A percentile compares a stretch with the other conserved stretches of the same genome.
phyloP scores from a whole-genome alignment of 1,140 invertebrate species.

The Drosophila lacteicornis region DNA sequence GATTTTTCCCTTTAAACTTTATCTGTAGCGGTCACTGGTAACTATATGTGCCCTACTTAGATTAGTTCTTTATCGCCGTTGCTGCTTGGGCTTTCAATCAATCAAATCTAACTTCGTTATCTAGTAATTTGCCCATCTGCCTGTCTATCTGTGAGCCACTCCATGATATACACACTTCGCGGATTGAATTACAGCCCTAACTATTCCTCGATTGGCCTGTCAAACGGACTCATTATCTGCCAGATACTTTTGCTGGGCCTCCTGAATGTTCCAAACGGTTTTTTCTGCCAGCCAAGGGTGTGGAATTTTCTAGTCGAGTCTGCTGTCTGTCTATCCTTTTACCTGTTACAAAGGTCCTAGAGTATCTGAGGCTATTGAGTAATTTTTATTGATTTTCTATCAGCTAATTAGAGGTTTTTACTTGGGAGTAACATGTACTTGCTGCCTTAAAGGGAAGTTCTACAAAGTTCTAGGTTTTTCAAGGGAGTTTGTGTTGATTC shows the following conservation, averaged over 20 bases:
- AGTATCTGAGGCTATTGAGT: background rate
- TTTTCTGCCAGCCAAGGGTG: no score
- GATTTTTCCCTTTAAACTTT: background rate
- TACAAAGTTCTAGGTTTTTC: background rate
- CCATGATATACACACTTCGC: background rate
- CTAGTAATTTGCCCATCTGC: constrained; percentile 4
- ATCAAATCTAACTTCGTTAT: constrained; percentile 4
- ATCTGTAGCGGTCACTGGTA: background rate
- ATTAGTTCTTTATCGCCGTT: background rate
- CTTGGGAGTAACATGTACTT: background rate
- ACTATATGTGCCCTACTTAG: background rate
- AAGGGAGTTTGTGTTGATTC: background rate
- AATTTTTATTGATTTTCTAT: background rate
- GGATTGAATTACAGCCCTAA: background rate
- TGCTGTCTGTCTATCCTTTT: background rate
- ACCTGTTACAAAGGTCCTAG: background rate
- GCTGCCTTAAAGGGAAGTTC: background rate
- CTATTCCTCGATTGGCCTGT: background rate
- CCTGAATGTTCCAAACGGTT: background rate
- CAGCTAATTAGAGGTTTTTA: no score
- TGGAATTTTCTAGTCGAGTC: background rate
- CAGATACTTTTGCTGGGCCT: constrained; percentile 8
- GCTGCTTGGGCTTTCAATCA: background rate
- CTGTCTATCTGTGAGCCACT: constrained; percentile 9
- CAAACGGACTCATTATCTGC: background rate